A percentile compares a stretch with the other conserved stretches of the same genome.
Evolutionary conservation across 2,113 vertebrate species (phyloP).

Genomic region (Phoxinus phoxinus): DNA sequence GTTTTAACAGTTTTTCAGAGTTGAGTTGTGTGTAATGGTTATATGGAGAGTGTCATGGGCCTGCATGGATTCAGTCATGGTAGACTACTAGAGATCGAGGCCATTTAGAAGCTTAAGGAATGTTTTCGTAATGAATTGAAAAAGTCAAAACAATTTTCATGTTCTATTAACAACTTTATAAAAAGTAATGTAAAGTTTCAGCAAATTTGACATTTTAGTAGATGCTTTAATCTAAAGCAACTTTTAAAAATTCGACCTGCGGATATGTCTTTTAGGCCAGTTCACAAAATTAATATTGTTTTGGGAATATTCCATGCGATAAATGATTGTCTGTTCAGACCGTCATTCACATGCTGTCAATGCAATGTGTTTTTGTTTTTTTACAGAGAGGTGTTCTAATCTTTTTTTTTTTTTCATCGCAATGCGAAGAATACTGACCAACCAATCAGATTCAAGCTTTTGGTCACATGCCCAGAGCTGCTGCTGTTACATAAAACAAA

Average conservation of each 20-base stretch:
- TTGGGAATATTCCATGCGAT: no score
- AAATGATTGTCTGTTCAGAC: not conserved
- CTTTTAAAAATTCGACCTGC: not conserved
- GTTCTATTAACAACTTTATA: not conserved
- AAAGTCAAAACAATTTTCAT: not conserved
- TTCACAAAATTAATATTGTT: no score
- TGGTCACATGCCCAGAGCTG: not conserved
- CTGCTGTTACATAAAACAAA: not conserved
- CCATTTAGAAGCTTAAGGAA: not conserved
- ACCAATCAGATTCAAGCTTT: not conserved
- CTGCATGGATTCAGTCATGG: not conserved
- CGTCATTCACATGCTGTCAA: no score
- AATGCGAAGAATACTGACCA: not conserved
- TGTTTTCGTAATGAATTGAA: not conserved
- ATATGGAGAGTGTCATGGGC: not conserved
- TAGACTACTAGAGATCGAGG: not conserved
- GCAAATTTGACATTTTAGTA: not conserved
- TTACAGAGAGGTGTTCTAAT: not conserved
- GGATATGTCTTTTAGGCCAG: no score
- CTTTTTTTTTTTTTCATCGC: not conserved
- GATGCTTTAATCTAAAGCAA: not conserved
- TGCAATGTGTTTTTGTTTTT: not conserved
- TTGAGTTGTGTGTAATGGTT: slow-evolving; percentile 9
- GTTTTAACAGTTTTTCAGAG: not conserved
- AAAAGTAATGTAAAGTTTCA: not conserved